Base-by-base conservation (phyloP, 2,797 vertebrate genomes). In the Notoglanidium macrostoma region DNA sequence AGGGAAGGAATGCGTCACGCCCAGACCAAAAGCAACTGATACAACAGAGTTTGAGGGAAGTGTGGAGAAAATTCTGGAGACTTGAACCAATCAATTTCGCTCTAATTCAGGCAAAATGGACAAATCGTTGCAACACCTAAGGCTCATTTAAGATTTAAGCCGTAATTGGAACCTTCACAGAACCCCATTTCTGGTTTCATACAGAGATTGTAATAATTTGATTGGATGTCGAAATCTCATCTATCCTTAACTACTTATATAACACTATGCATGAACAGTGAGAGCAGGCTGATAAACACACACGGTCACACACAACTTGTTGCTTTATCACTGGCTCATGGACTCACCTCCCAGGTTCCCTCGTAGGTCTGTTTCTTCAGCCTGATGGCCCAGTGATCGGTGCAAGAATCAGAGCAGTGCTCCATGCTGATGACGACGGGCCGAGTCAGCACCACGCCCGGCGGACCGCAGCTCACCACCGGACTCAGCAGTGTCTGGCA, bases 311-410 rank as follows among this genome's bases (percentile, higher is more conserved):
- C 65, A 32, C 10, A 83, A 1, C 2, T 12, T 14, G 9, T 23
- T 12, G 19, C 81, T 63, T 32, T 1, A 49, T 51, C 44, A 23
- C 9, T 7, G 32, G 8, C 94, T 97, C 93, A n/a, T 19, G 19
- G 63, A 21, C 94, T 97, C 93, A 99, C 98, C 98, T 99, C 98
- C 98, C 98, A 99, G 2, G 95, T 95, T 90, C 98, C 98, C 92
- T 98, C 98, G 0, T 98, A 98, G 0, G 96, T 98, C 94, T 99
- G 98, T 93, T 99, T 99, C 95, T 99, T 99, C 92, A 99, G 97
- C 84, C 94, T 96, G 89, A 99, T 95, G 93, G 97, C 97, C 98
- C 98, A 99, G 95, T 98, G 98, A 92, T 99, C 98, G 0, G 97
- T 95, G 73, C 96, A 97, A 89, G 97, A 97, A 92, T 99, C 98